Conservation (phyloP, 2,113 vertebrate genomes). For the Lethenteron camtschaticum region DNA sequence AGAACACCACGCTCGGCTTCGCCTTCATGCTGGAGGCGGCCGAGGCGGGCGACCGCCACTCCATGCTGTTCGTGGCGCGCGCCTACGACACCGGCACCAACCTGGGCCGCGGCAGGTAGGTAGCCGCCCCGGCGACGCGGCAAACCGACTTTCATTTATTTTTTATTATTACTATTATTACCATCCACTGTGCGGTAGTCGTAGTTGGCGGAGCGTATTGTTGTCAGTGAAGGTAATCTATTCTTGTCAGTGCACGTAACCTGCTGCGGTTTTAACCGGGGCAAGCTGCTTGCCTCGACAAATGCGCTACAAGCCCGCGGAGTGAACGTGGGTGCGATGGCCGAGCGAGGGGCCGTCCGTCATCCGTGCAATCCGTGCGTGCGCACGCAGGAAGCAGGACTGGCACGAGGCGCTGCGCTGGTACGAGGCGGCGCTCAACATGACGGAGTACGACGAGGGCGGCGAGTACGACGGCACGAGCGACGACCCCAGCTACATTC, state of each 20-base stretch:
- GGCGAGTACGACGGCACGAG: conserved; percentile 76
- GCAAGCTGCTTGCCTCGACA: too few species aligned
- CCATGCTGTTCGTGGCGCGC: conserved; percentile 70
- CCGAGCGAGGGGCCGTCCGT: not conserved
- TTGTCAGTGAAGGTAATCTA: too few species aligned
- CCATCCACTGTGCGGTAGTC: too few species aligned
- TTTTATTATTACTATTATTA: too few species aligned
- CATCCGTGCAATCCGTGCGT: not conserved
- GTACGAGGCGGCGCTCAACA: conserved; percentile 52
- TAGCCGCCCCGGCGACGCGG: not conserved
- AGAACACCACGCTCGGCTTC: conserved; percentile 58
- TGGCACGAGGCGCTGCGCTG: conserved; percentile 58
- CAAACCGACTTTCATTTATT: too few species aligned
- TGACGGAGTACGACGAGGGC: conserved; percentile 61
- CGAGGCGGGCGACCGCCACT: conserved; percentile 62
- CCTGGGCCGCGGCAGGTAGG: conserved; percentile 52
- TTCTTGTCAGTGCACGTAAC: too few species aligned
- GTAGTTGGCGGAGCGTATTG: too few species aligned
- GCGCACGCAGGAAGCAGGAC: conserved; percentile 29
- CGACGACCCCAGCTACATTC: conserved; percentile 51
- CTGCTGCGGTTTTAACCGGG: too few species aligned
- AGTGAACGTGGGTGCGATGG: too few species aligned
- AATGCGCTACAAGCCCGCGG: too few species aligned
- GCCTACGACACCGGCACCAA: conserved; percentile 53
- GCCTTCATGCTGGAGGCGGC: conserved; percentile 56